Evolutionary conservation across 2,888 invertebrate genomes (phyloP), one percentile per base, ranked within the genome.

Genomic region (Oxystoma pomonae): DNA sequence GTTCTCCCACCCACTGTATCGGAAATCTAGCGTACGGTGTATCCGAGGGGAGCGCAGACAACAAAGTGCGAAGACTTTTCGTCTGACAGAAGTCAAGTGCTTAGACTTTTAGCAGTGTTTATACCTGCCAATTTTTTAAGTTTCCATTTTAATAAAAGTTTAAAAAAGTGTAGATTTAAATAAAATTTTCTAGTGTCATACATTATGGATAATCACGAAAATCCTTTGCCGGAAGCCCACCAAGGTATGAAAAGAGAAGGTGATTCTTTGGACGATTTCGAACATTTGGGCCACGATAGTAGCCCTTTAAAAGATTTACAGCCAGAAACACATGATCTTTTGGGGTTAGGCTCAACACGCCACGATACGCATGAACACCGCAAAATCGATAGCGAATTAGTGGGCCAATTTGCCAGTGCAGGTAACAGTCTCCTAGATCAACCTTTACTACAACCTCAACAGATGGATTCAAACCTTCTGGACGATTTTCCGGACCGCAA

Each of bases 181-280:
- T 12, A 35, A 35, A 35, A 35, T 35, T 7, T n/a, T n/a, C n/a
- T n/a, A n/a, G n/a, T n/a, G n/a, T n/a, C n/a, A n/a, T n/a, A n/a
- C n/a, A 53, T 53, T 53, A 53, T 53, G 53, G 53, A 53, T 7
- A 5, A 53, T 53, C 53, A 19, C 53, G 53, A 53, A n/a, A 19
- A 17, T 7, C 53, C 53, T 5, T 16, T 19, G 53, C 17, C 16
- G 7, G 53, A 53, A 16, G 16, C 19, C 53, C 16, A 53, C 7
- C 53, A 53, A 53, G 17, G 22, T 19, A 51, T 73, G 51, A 73
- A 72, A 65, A 69, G 89, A 66, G 89, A 89, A 69, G 84, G 86
- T 74, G 89, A 90, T 76, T 90, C 90, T 22, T 82, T 86, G 67
- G 90, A 90, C 74, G 90, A 90, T 80, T 90, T 90, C 77, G 90